phyloP scores from a whole-genome alignment of 2,113 vertebrate genomes.

The Alosa alosa region DNA sequence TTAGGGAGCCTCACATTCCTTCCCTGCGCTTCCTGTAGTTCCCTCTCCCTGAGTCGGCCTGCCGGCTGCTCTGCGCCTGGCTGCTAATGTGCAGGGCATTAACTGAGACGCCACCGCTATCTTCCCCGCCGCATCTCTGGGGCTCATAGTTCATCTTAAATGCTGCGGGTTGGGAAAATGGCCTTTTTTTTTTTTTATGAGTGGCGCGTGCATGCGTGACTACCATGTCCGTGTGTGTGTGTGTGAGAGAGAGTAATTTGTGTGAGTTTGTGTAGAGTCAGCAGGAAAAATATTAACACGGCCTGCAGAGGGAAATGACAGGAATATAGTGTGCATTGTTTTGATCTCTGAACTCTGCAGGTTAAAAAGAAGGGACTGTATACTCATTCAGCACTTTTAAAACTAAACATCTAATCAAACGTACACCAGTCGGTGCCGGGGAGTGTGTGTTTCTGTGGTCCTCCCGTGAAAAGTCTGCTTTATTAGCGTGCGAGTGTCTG shows the following conservation, averaged over 20 bases:
- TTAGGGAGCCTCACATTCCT: conserved; percentile 39
- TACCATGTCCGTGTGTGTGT: not conserved
- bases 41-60: not conserved
- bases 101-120: not conserved
- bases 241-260: not conserved
- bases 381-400: not conserved
- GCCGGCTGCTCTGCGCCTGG: not conserved
- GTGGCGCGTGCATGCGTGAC: not conserved
- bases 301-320: conserved; percentile 4
- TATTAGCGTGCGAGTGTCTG: conserved; percentile 1
- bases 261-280: conserved; percentile 15
- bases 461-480: not conserved
- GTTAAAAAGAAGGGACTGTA: not conserved
- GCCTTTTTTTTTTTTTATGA: not conserved
- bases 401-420: not conserved
- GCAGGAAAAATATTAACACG: conserved; percentile 33
- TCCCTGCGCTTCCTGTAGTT: not conserved
- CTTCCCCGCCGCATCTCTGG: not conserved
- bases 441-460: not conserved
- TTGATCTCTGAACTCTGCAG: not conserved
- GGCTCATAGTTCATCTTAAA: not conserved
- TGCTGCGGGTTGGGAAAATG: not conserved
- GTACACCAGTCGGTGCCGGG: not conserved
- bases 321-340: not conserved
- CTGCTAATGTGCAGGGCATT: not conserved